Percentiles rank a stretch among this genome's conserved stretches.
Evolutionary conservation across 2,797 vertebrate genomes (phyloP).

Genomic region (Artibeus jamaicensis): DNA sequence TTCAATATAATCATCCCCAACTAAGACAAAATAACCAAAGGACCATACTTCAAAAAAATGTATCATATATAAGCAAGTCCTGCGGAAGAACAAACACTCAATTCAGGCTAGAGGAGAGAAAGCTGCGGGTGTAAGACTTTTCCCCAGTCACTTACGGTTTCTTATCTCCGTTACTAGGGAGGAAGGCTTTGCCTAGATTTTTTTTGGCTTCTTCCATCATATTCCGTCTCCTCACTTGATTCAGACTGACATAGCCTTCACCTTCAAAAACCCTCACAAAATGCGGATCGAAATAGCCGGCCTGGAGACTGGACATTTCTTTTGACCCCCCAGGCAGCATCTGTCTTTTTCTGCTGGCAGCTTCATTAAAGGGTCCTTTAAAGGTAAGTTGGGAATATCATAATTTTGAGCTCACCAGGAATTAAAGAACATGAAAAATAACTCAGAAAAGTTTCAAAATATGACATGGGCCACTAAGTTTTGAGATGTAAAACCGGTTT

Average conservation of each 20-base stretch:
- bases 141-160: slow-evolving; percentile 84
- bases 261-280: slow-evolving; percentile 88
- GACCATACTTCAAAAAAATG: not conserved
- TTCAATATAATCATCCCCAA: slow-evolving; percentile 2
- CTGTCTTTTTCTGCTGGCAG: slow-evolving; percentile 88
- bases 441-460: not conserved
- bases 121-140: not conserved
- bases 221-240: slow-evolving; percentile 85
- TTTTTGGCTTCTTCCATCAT: slow-evolving; percentile 88
- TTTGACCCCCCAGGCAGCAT: slow-evolving; percentile 86
- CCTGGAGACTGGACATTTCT: slow-evolving; percentile 85
- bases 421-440: slow-evolving; percentile 23
- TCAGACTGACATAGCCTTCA: slow-evolving; percentile 86
- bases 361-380: slow-evolving; percentile 90
- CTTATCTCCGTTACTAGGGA: slow-evolving; percentile 88
- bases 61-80: not conserved
- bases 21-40: not conserved
- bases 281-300: slow-evolving; percentile 88
- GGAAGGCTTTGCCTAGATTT: slow-evolving; percentile 89
- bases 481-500: slow-evolving; percentile 1
- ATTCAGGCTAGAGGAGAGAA: not conserved
- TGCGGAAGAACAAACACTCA: not conserved
- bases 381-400: slow-evolving; percentile 68
- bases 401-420: slow-evolving; percentile 38
- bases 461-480: not conserved